A percentile compares a stretch with the other conserved stretches of the same genome.
These are phyloP conservation scores for Dryococelus australis DNA, from an alignment of 2,888 invertebrate genomes.

Conservation along the genomic window DNA sequence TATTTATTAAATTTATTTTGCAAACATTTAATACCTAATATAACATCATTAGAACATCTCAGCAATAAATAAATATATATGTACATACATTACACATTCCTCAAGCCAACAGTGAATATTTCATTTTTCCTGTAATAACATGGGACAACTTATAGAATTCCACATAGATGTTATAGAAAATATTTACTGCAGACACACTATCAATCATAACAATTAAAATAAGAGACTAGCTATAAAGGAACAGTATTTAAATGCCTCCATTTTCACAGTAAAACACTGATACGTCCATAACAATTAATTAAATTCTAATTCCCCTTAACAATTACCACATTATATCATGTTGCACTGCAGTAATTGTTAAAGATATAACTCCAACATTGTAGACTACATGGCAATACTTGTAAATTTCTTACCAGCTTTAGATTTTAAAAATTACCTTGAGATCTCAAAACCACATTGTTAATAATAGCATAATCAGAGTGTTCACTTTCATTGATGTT, in stretches of 20 bases:
- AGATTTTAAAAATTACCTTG: background rate
- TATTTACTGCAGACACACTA: background rate
- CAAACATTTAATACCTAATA: slow-evolving; percentile 37
- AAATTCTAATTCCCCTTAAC: background rate
- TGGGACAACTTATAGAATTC: background rate
- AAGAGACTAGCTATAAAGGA: background rate
- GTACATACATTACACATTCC: slow-evolving; percentile 26
- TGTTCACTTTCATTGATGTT: no score
- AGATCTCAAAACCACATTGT: background rate
- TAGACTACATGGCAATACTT: background rate
- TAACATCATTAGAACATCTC: slow-evolving; percentile 32
- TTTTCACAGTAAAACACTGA: background rate
- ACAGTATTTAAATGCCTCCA: background rate
- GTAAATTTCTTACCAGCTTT: background rate
- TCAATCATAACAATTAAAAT: background rate
- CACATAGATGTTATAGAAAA: background rate
- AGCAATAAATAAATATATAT: slow-evolving; percentile 38
- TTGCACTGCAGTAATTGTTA: background rate
- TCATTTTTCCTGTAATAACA: slow-evolving; percentile 13
- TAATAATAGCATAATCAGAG: no score
- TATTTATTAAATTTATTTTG: slow-evolving; percentile 33
- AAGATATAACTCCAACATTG: background rate
- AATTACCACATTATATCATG: background rate
- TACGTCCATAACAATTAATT: background rate
- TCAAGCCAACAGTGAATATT: slow-evolving; percentile 9